Percentiles rank a stretch among this genome's conserved stretches.
Conservation (phyloP, 2,113 vertebrate genomes). For the Aphyosemion australe region DNA sequence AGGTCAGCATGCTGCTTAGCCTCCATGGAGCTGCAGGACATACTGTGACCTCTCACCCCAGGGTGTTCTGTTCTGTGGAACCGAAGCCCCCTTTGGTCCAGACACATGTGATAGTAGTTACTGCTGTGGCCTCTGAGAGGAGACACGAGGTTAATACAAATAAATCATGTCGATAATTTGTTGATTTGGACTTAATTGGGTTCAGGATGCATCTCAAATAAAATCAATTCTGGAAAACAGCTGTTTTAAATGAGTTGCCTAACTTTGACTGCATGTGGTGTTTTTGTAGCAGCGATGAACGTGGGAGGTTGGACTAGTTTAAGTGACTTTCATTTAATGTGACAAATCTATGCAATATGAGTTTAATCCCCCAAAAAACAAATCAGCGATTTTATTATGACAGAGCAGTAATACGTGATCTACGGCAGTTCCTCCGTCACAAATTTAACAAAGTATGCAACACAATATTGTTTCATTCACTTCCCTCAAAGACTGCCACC, state of each 20-base stretch:
- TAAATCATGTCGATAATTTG: slow-evolving; percentile 17
- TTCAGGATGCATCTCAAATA: background rate
- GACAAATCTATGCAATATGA: slow-evolving; percentile 30
- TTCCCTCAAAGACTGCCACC: slow-evolving; percentile 55
- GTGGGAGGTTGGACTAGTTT: background rate
- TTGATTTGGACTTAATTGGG: background rate
- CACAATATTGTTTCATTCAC: slow-evolving; percentile 63
- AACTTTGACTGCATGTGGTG: no score
- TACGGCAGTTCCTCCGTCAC: slow-evolving; percentile 30
- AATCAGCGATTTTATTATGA: slow-evolving; percentile 51
- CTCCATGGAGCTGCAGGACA: slow-evolving; percentile 30
- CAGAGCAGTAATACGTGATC: slow-evolving; percentile 42
- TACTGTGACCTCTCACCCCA: slow-evolving; percentile 31
- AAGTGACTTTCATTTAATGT: slow-evolving; percentile 6
- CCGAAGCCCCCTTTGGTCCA: slow-evolving; percentile 12
- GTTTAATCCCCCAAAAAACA: slow-evolving; percentile 26
- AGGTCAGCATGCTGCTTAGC: slow-evolving; percentile 40
- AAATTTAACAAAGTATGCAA: slow-evolving; percentile 44
- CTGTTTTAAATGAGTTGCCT: background rate
- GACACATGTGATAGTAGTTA: slow-evolving; percentile 28
- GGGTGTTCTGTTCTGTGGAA: slow-evolving; percentile 41
- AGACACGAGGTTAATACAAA: slow-evolving; percentile 4
- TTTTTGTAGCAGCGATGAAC: no score
- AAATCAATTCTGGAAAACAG: background rate
- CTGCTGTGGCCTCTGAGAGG: background rate